These are phyloP conservation scores for Psittacula derbiana DNA, from an alignment of 2,797 vertebrate species.

Conservation along the genomic window DNA sequence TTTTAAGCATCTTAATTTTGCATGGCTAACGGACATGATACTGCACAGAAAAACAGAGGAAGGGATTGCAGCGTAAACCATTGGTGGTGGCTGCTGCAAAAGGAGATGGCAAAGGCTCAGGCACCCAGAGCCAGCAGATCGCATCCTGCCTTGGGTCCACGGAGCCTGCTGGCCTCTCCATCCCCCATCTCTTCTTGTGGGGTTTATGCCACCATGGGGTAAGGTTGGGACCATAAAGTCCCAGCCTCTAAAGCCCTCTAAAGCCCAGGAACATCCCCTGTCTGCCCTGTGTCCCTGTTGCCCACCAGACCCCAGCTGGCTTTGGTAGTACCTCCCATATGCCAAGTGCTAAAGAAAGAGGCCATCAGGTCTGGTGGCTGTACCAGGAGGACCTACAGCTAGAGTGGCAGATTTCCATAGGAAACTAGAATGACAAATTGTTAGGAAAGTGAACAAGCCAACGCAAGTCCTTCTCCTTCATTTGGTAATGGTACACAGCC, in stretches of 20 bases:
- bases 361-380: background rate
- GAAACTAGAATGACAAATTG: background rate
- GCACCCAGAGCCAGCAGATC: rapidly evolving
- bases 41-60: background rate
- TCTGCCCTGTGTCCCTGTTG: background rate
- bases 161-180: background rate
- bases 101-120: background rate
- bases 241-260: background rate
- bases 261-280: background rate
- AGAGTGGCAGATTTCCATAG: background rate
- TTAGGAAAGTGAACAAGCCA: background rate
- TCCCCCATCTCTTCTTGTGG: background rate
- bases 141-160: background rate
- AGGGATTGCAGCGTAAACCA: background rate
- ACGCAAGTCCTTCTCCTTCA: background rate
- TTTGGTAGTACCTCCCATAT: background rate
- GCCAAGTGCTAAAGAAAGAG: rapidly evolving
- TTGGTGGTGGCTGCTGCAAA: background rate
- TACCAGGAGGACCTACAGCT: background rate
- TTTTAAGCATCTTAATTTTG: background rate
- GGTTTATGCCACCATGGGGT: background rate
- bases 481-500: background rate
- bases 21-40: background rate
- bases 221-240: background rate
- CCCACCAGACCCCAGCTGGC: background rate